Base-by-base conservation (phyloP, 2,113 vertebrate species). In the Garra rufa region DNA sequence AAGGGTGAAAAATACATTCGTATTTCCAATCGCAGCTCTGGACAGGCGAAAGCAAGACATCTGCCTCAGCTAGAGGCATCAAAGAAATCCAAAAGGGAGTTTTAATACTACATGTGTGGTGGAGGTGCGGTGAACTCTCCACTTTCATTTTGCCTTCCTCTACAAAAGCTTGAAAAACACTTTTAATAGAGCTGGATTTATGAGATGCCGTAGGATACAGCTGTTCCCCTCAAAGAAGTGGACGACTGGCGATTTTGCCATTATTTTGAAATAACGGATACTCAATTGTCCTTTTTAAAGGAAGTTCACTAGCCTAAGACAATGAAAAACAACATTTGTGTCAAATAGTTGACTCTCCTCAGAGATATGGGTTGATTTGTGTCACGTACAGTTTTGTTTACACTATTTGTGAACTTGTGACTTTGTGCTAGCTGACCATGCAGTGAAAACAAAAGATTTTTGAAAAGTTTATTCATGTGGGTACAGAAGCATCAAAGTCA, bases 1-100 rank as follows among this genome's bases (percentile, higher is more conserved):
- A 83, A 38, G n/a, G 15, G 69, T 83, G 82, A 85, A 90, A 88
- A 84, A 82, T 41, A 84, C 6, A n/a, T 71, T 65, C 46, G 50
- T 73, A 48, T 55, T 80, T 48, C 41, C 76, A 75, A 52, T 74
- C 44, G 5, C 50, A 34, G 38, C 26, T 73, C 34, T 65, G 73
- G 71, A 67, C 67, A 26, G 65, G 71, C 43, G 15, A 82, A 76
- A 34, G 46, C 59, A 76, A 75, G 73, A 76, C 71, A 83, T 83
- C 82, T 76, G 71, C 57, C 82, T 65, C 34, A 48, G 73, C 82
- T 76, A 30, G 67, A 52, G 59, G 48, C 83, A 77, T 84, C 83
- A 84, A 77, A 69, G 83, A 84, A 76, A 67, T 84, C 65, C 63
- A 28, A 41, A 61, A 34, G 74, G 74, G 76, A 67, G 82, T 84